A percentile compares a stretch with the other conserved stretches of the same genome.
Evolutionary conservation across 1,140 invertebrate genomes (phyloP).

Genomic region (Thaumetopoea pityocampa): DNA sequence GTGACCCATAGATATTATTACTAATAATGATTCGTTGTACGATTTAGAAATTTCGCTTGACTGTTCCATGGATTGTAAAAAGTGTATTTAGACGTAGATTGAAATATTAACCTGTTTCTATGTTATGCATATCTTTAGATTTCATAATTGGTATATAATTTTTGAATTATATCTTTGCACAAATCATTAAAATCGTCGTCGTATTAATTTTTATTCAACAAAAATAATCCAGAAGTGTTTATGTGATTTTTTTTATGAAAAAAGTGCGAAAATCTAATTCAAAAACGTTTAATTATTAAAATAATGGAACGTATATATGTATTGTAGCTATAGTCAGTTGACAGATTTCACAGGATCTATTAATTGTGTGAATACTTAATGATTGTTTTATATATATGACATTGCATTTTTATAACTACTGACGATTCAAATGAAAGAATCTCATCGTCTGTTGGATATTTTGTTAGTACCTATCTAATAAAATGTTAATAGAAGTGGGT

Average conservation of each 20-base stretch:
- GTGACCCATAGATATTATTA: constrained; percentile 45
- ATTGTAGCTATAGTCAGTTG: constrained; percentile 38
- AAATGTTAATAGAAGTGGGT: too few relatives aligned
- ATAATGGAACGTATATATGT: constrained; percentile 37
- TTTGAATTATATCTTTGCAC: constrained; percentile 29
- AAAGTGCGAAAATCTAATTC: constrained; percentile 31
- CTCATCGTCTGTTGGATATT: too few relatives aligned
- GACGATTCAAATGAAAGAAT: too few relatives aligned
- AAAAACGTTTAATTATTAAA: constrained; percentile 31
- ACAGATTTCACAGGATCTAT: too few relatives aligned
- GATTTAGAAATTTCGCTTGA: constrained; percentile 62
- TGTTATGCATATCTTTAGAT: constrained; percentile 72
- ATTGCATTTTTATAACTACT: too few relatives aligned
- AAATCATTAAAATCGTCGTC: neutral
- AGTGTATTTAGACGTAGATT: constrained; percentile 73
- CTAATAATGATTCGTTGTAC: constrained; percentile 57
- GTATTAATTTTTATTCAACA: constrained; percentile 4
- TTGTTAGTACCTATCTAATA: too few relatives aligned
- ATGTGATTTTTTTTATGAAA: too few relatives aligned
- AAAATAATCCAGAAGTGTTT: constrained; percentile 6
- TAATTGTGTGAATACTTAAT: too few relatives aligned
- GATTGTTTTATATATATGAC: too few relatives aligned
- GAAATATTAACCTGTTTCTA: constrained; percentile 68
- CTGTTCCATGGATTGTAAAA: constrained; percentile 67
- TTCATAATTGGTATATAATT: constrained; percentile 46